A percentile compares a stretch with the other conserved stretches of the same genome.
These are phyloP conservation scores for Mormyrus lacerda DNA, from an alignment of 2,113 vertebrate genomes.

Conservation along the genomic window DNA sequence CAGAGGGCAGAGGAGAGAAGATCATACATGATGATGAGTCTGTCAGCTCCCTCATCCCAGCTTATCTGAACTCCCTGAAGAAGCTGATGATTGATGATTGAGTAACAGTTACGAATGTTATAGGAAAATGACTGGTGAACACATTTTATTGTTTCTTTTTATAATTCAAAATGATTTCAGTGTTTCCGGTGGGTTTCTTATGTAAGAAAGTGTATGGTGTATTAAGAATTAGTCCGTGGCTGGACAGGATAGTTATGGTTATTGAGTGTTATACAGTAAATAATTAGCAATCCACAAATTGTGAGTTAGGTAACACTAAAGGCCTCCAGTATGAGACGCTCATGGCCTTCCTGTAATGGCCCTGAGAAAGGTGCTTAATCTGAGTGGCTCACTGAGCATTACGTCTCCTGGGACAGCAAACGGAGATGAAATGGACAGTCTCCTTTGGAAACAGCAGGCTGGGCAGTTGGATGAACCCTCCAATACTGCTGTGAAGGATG, in stretches of 20 bases:
- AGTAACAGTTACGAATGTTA: conserved; percentile 38
- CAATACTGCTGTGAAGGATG: background rate
- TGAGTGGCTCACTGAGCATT: background rate
- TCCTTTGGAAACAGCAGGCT: background rate
- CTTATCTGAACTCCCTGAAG: conserved; percentile 68
- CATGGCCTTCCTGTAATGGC: background rate
- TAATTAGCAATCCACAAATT: background rate
- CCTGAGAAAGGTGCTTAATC: background rate
- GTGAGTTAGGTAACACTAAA: background rate
- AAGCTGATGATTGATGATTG: conserved; percentile 72
- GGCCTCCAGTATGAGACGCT: background rate
- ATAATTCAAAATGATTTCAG: background rate
- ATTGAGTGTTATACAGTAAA: background rate
- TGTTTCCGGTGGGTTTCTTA: background rate
- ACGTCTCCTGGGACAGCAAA: background rate
- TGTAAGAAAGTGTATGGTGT: background rate
- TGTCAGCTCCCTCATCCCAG: conserved; percentile 65
- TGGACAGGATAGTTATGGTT: background rate
- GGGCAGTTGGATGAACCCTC: background rate
- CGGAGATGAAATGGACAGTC: background rate
- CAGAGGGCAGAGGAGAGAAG: conserved; percentile 64
- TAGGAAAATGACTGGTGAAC: background rate
- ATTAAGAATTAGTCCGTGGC: background rate
- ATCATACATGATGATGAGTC: conserved; percentile 59
- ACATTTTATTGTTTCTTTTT: background rate